Evolutionary conservation across 2,113 vertebrate species (phyloP).

Genomic region (Crotalus viridis): DNA sequence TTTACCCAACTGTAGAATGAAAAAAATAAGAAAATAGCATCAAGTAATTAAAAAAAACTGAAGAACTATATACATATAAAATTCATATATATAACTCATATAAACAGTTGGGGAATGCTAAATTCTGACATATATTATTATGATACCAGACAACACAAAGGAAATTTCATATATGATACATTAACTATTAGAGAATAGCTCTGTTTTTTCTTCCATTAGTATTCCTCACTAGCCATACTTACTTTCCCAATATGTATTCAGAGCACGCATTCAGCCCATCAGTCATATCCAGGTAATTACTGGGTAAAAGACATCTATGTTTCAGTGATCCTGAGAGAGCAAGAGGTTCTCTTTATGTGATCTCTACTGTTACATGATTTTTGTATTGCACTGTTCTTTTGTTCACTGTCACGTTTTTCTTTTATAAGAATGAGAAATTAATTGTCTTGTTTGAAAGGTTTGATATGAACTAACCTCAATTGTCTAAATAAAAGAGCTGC

Average conservation of each 20-base stretch:
- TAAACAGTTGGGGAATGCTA: not conserved
- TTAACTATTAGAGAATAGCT: not conserved
- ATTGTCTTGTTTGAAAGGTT: constrained; percentile 39
- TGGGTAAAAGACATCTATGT: constrained; percentile 23
- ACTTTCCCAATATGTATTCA: constrained; percentile 18
- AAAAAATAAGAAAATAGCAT: not conserved
- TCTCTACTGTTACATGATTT: constrained; percentile 35
- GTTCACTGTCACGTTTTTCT: constrained; percentile 23
- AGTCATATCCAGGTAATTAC: constrained; percentile 45
- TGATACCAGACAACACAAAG: not conserved
- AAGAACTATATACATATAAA: not conserved
- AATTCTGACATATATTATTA: not conserved
- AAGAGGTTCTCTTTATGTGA: constrained; percentile 37
- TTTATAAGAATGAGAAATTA: constrained; percentile 34
- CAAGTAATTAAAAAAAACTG: not conserved
- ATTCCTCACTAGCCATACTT: constrained; percentile 24
- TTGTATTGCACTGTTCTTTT: constrained; percentile 39
- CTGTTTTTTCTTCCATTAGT: not conserved
- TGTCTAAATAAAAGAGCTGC: constrained; percentile 23
- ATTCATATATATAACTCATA: not conserved
- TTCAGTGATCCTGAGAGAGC: constrained; percentile 30
- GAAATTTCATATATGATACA: not conserved
- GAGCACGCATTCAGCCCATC: constrained; percentile 35
- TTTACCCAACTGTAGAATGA: not conserved
- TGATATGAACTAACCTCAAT: constrained; percentile 5